Evolutionary conservation across 1,140 invertebrate genomes (phyloP), one percentile per base, ranked within the genome.

Genomic region (Sinonovacula constricta): DNA sequence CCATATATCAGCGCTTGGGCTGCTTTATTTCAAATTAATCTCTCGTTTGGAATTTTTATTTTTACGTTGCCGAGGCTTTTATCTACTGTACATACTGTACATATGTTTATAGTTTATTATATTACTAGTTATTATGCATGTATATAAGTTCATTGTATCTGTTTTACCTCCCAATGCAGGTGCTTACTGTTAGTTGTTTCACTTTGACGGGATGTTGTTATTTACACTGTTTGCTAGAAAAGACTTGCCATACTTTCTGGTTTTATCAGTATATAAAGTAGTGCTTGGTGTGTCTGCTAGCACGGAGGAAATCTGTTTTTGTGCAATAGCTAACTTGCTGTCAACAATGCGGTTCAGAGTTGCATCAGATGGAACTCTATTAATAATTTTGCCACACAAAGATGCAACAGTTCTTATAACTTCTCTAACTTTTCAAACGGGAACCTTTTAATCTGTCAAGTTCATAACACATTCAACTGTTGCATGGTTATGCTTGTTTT

Each of bases 241-340:
- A 15, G 54, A 59, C 60, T 68, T 78, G 12, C 75, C 75, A 69
- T 68, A 78, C 62, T 69, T 78, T 12, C 66, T 10, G 12, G 75
- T 78, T 53, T 78, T 65, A 68, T 77, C 74, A 39, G 0, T 67
- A 24, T 45, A 18, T 45, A 7, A 45, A 30, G 63, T 76, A 18
- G 62, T 75, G 7, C 56, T 65, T 26, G 49, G 0, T 60, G 66
- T 67, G 2, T 59, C 26, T n/a, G 15, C 1, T 2, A 67, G 34
- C 36, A n/a, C 18, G 3, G 14, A 5, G 14, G n/a, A 5, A 59
- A 78, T 1, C 30, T 78, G 49, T 59, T 71, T 71, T 33, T 71
- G 5, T n/a, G 68, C 68, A 34, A 59, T 39, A 36, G 45, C 26
- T 36, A 71, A 1, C 39, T 71, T 71, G 18, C 53, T 59, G 31